A percentile compares a stretch with the other conserved stretches of the same genome.
Evolutionary conservation across 2,888 invertebrate species (phyloP).

Genomic region (Himalopsyche kuldschensis): DNA sequence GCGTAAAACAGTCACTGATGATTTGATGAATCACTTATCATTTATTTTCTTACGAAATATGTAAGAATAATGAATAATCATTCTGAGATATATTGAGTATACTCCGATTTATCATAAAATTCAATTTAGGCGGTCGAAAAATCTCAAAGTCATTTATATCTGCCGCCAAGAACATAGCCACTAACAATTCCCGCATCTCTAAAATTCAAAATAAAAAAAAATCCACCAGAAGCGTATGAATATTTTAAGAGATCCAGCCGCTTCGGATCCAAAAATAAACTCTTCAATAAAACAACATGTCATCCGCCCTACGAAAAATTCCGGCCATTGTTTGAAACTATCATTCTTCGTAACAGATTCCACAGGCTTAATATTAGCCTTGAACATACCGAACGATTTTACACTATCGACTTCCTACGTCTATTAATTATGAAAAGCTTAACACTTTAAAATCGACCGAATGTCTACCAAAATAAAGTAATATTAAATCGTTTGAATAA

Average conservation of each 20-base stretch:
- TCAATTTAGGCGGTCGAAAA: background rate
- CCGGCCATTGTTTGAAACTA: conserved; percentile 33
- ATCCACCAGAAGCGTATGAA: background rate
- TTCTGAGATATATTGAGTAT: background rate
- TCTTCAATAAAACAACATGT: background rate
- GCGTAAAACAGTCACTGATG: background rate
- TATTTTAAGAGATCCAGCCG: background rate
- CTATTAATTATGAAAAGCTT: background rate
- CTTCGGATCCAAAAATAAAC: background rate
- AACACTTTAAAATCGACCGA: too few relatives aligned
- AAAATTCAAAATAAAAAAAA: background rate
- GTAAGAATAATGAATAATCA: too few relatives aligned
- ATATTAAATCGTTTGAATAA: background rate
- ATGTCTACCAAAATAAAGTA: background rate
- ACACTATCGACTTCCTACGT: background rate
- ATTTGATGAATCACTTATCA: too few relatives aligned
- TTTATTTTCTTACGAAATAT: too few relatives aligned
- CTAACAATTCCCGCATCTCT: background rate
- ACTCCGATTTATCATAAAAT: background rate
- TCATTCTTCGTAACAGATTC: conserved; percentile 34
- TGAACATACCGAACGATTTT: background rate
- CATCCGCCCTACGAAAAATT: conserved; percentile 15
- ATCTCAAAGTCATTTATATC: background rate
- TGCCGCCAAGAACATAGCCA: background rate
- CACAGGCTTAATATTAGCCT: background rate